A percentile compares a stretch with the other conserved stretches of the same genome.
Evolutionary conservation across 2,113 vertebrate species (phyloP).

Genomic region (Colinus virginianus): DNA sequence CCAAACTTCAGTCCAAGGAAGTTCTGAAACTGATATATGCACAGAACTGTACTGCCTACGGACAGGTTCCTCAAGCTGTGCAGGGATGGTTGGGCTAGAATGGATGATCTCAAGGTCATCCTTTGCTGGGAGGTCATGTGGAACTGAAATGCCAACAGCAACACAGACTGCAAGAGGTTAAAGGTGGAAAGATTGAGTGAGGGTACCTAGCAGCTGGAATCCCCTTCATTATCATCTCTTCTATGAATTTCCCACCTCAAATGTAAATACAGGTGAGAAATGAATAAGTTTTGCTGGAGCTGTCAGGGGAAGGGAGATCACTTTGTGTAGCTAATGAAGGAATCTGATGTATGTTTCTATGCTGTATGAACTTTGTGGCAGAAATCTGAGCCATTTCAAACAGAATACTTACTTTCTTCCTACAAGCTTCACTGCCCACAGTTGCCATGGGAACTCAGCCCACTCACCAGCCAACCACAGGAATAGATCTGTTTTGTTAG

Average conservation of each 20-base stretch:
- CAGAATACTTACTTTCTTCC: slow-evolving; percentile 56
- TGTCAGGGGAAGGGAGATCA: background rate
- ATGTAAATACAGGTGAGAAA: background rate
- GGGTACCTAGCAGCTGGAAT: background rate
- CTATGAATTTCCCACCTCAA: background rate
- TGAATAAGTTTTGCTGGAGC: background rate
- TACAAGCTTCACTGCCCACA: background rate
- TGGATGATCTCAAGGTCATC: background rate
- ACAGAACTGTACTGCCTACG: background rate
- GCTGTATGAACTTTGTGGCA: slow-evolving; percentile 32
- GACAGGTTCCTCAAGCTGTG: background rate
- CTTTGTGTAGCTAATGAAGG: background rate
- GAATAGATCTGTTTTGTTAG: slow-evolving; percentile 52
- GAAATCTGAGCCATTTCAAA: slow-evolving; percentile 53
- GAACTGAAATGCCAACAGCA: background rate
- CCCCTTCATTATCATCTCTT: background rate
- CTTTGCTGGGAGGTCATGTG: background rate
- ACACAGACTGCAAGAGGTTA: accelerated
- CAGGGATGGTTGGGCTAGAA: no score
- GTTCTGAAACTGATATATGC: background rate
- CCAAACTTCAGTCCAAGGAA: background rate
- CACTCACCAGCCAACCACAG: slow-evolving; percentile 42
- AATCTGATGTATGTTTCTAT: background rate
- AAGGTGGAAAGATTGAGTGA: background rate
- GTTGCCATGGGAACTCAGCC: slow-evolving; percentile 72